phyloP scores from a whole-genome alignment of 2,888 invertebrate genomes.

The Cephus spinipes region DNA sequence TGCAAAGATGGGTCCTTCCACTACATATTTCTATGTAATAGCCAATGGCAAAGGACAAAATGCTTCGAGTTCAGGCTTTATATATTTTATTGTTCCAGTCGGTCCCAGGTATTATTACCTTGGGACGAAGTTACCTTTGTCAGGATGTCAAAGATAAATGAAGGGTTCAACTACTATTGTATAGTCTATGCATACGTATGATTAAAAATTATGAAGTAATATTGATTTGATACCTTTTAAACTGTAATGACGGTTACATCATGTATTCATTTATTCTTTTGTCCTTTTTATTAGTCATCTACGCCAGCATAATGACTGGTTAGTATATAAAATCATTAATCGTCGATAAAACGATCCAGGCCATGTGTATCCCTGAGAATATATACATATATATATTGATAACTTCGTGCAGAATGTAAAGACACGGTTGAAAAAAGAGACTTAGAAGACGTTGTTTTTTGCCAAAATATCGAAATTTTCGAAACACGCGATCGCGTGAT shows the following conservation, averaged over 20 bases:
- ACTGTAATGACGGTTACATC: background rate
- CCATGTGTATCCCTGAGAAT: background rate
- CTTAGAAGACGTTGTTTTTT: background rate
- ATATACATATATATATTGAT: background rate
- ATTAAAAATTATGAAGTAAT: background rate
- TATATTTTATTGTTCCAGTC: slow-evolving; percentile 18
- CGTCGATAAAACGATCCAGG: background rate
- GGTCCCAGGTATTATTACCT: background rate
- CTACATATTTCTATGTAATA: slow-evolving; percentile 23
- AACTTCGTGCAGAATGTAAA: background rate
- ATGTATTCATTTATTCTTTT: background rate
- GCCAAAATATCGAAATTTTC: background rate
- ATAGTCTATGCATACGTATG: background rate
- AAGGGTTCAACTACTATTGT: background rate
- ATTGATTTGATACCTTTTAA: background rate
- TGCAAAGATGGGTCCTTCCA: slow-evolving; percentile 34
- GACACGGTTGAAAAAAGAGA: background rate
- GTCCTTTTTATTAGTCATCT: background rate
- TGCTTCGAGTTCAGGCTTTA: slow-evolving; percentile 2
- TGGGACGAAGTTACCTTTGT: slow-evolving; percentile 15
- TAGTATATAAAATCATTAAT: background rate
- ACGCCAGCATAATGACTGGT: background rate
- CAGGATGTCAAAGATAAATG: slow-evolving; percentile 25
- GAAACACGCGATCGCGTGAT: background rate
- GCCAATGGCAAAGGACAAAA: slow-evolving; percentile 23